Base-by-base conservation (phyloP, 2,888 invertebrate species). In the Hemicrepidius hirtus region DNA sequence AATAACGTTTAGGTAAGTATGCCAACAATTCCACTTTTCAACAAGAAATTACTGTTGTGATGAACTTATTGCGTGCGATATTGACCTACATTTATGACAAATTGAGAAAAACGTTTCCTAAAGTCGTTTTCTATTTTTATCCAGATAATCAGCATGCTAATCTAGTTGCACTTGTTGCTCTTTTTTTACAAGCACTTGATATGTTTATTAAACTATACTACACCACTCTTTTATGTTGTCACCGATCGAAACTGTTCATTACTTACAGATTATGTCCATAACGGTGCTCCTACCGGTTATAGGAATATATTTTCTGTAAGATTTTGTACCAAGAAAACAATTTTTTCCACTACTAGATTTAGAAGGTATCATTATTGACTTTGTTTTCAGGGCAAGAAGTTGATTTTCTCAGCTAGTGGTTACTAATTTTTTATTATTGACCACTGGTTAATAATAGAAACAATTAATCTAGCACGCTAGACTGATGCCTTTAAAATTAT, bases 11-110 rank as follows among this genome's bases (percentile, higher is more conserved):
- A 37, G 35, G 18, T 35, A 55, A 55, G 55, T 55, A 12, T 55
- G 55, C 16, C 55, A 16, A 13, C 55, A 16, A 55, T 35, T 55
- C 49, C 21, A 50, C 50, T 55, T 35, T 55, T 55, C 13, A 55
- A 32, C 16, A 35, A n/a, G 49, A 24, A 49, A 55, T 55, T 55
- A 18, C 24, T 55, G 9, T 9, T 5, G 28, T 37, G 18, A 49
- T 35, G 35, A 49, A 50, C 50, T 16, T 46, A 18, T 49, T 49
- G 64, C 64, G 50, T 64, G 64, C 49, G 49, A 64, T 64, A 64
- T 64, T 49, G 64, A 64, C 64, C 64, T 20, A 64, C 64, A 64
- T 62, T 28, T 35, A 18, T 12, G 12, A 41, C 21, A 40, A 59
- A 59, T 59, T n/a, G 18, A 40, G 40, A 37, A 40, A 59, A 55